A percentile compares a stretch with the other conserved stretches of the same genome.
These are phyloP conservation scores for Gadopsis marmoratus DNA, from an alignment of 2,797 vertebrate species.

Conservation along the genomic window DNA sequence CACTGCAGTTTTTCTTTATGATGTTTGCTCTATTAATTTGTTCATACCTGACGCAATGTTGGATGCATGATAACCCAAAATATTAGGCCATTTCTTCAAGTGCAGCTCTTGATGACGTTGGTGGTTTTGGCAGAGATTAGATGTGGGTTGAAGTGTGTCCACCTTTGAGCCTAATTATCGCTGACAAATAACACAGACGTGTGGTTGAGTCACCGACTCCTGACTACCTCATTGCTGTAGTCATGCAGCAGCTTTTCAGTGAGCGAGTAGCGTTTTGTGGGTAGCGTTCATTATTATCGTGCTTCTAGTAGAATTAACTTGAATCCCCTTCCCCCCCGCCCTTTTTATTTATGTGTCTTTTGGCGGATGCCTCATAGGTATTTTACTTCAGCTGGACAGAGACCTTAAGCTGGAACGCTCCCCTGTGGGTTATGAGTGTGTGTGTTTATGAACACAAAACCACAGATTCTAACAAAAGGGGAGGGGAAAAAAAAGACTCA, in stretches of 20 bases:
- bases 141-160: conserved; percentile 38
- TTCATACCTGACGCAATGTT: not conserved
- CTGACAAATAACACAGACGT: conserved; percentile 36
- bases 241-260: conserved; percentile 28
- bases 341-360: conserved; percentile 3
- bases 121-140: conserved; percentile 9
- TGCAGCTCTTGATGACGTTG: not conserved
- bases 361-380: not conserved
- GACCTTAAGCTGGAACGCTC: not conserved
- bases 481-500: conserved; percentile 7
- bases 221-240: conserved; percentile 18
- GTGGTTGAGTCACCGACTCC: conserved; percentile 48
- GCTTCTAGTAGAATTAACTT: conserved; percentile 1
- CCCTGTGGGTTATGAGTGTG: conserved; percentile 12
- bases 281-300: not conserved
- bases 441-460: conserved; percentile 8
- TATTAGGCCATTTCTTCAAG: not conserved
- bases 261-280: conserved; percentile 20
- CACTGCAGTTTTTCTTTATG: not conserved
- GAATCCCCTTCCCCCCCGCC: conserved; percentile 7
- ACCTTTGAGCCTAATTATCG: conserved; percentile 35
- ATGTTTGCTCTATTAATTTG: too few species aligned
- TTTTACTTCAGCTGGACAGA: conserved; percentile 8
- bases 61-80: not conserved
- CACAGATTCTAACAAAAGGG: conserved; percentile 11